phyloP scores from a whole-genome alignment of 2,888 invertebrate species.

The Noctuana brunneofusca region DNA sequence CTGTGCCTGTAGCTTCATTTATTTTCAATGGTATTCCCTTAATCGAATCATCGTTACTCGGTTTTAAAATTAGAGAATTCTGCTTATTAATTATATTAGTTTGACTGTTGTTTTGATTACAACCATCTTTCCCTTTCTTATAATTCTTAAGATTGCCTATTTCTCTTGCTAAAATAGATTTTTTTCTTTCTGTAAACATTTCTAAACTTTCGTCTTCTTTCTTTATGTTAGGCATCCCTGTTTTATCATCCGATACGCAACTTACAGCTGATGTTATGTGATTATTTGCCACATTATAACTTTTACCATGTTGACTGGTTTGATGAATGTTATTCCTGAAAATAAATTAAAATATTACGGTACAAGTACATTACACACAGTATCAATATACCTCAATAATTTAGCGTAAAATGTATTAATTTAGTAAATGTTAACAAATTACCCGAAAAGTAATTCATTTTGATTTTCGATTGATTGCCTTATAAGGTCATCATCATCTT shows the following conservation, averaged over 20 bases:
- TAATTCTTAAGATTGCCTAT: neutral
- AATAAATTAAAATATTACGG: neutral
- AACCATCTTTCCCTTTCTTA: neutral
- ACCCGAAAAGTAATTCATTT: constrained; percentile 17
- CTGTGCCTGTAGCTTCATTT: neutral
- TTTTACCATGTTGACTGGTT: neutral
- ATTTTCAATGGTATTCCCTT: neutral
- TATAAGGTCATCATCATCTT: constrained; percentile 22
- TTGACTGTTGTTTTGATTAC: neutral
- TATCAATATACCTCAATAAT: neutral
- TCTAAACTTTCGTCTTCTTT: constrained; percentile 2
- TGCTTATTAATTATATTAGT: neutral
- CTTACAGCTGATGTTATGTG: neutral
- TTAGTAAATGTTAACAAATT: neutral
- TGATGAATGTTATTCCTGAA: constrained; percentile 7
- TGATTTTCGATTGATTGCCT: constrained; percentile 15
- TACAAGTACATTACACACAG: no score
- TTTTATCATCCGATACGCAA: neutral
- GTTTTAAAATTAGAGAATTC: neutral
- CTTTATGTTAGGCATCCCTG: neutral
- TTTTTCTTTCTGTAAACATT: neutral
- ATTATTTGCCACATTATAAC: neutral
- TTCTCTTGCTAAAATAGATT: neutral
- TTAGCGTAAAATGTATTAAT: no score
- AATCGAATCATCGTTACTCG: neutral